Base-by-base conservation (phyloP, 2,888 invertebrate species). In the Tortrix viridana region DNA sequence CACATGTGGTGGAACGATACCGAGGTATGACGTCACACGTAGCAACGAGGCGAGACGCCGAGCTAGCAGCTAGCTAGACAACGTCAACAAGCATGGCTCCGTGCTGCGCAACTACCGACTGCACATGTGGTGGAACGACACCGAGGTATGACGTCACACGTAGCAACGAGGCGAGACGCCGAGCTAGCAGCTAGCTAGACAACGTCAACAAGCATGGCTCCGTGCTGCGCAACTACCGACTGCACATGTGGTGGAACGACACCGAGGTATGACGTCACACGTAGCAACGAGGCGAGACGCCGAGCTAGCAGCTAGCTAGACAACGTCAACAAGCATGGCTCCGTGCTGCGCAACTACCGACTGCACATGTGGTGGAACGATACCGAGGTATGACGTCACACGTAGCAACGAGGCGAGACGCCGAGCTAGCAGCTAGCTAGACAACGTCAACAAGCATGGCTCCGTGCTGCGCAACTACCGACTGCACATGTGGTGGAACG, bases 1-100 rank as follows among this genome's bases (percentile, higher is more conserved):
- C 97, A 97, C 81, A 97, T 98, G 96, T 97, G 97, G 95, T 98
- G 97, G 96, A 98, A 98, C 84, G 98, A 98, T 78, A 98, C 98
- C 0, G 96, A 97, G 96, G 98, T 98, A 84, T n/a, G n/a, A n/a
- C n/a, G n/a, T n/a, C n/a, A n/a, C n/a, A n/a, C n/a, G n/a, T n/a
- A n/a, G n/a, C n/a, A n/a, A 63, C 95, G 97, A 56, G 98, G 98
- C n/a, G 98, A 98, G 55, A 96, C 98, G 95, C 98, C 98, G n/a
- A 98, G 98, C 74, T 98, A 98, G 58, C 96, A 97, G 84, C 92
- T 99, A 75, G 98, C 93, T 98, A 71, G 96, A 97, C 80, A 98
- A 98, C 91, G 97, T 99, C 75, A 98, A 98, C 89, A 97, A 97
- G 77, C 97, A 97, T 82, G 96, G 96, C 58, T 94, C 94, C 58